Evolutionary conservation across 35 echinoderm and acorn worm genomes (phyloP).

Genomic region (Ophioderma brevispina): DNA sequence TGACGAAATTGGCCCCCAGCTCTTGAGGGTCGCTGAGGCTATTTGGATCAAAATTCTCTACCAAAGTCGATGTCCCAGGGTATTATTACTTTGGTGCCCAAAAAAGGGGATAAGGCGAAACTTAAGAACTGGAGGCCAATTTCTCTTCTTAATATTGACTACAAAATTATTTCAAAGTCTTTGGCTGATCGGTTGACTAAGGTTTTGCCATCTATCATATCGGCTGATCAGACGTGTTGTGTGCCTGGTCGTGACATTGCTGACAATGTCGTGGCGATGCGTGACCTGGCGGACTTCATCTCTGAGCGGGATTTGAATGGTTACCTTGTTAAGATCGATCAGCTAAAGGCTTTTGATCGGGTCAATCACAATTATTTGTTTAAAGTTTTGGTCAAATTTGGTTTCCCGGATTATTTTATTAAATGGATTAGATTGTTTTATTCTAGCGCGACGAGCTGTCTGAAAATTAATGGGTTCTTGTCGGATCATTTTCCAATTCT

Average conservation of each 20-base stretch:
- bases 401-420: slow-evolving; percentile 36
- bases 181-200: slow-evolving; percentile 17
- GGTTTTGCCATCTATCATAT: slow-evolving; percentile 38
- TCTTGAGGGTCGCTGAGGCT: too few species aligned
- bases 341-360: slow-evolving; percentile 67
- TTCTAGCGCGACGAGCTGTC: slow-evolving; percentile 23
- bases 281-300: slow-evolving; percentile 31
- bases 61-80: slow-evolving; percentile 5
- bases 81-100: slow-evolving; percentile 21
- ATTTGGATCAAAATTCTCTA: slow-evolving; percentile 24
- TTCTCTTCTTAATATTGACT: slow-evolving; percentile 41
- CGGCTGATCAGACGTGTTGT: slow-evolving; percentile 44
- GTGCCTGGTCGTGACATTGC: slow-evolving; percentile 54
- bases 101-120: background rate
- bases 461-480: slow-evolving; percentile 37
- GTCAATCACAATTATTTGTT: slow-evolving; percentile 46
- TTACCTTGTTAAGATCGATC: slow-evolving; percentile 46
- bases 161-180: slow-evolving; percentile 61
- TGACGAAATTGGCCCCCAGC: too few species aligned
- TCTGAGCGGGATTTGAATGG: background rate
- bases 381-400: background rate
- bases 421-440: slow-evolving; percentile 62
- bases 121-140: slow-evolving; percentile 36
- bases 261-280: slow-evolving; percentile 26
- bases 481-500: too few species aligned